Evolutionary conservation across 1,140 invertebrate species (phyloP).

Genomic region (Oreohelix idahoensis): DNA sequence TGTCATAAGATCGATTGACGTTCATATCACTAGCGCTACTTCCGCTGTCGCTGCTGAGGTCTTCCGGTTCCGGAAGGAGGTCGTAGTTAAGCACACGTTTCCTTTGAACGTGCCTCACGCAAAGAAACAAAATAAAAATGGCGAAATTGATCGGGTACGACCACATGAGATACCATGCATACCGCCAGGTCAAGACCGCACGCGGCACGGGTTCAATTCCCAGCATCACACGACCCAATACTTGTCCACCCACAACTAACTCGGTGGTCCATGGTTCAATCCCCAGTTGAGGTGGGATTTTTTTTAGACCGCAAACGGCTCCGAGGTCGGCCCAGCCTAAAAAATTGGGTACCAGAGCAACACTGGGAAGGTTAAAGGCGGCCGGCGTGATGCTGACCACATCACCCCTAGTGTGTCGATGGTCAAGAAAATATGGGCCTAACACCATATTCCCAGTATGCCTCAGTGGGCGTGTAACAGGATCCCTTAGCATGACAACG

Average conservation of each 20-base stretch:
- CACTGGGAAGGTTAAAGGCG: no score
- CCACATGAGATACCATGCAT: slow-evolving; percentile 11
- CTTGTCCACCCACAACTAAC: background rate
- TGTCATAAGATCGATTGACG: background rate
- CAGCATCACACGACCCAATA: slow-evolving; percentile 2
- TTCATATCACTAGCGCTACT: slow-evolving; percentile 5
- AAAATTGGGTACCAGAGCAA: no score
- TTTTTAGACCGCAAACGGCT: no score
- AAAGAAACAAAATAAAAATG: background rate
- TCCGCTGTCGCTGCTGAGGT: background rate
- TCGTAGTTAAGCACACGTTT: slow-evolving; percentile 27
- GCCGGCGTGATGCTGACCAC: no score
- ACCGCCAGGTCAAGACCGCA: background rate
- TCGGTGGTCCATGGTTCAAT: no score
- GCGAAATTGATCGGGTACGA: slow-evolving; percentile 16
- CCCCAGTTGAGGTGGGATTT: no score
- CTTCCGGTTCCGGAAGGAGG: background rate
- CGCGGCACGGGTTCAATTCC: background rate
- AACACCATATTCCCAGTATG: no score
- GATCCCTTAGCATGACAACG: no score
- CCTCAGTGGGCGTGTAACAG: no score
- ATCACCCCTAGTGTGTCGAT: no score
- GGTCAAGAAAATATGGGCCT: no score
- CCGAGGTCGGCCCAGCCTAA: no score
- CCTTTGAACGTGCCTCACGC: slow-evolving; percentile 4